Conservation (phyloP, 2,888 invertebrate genomes). For the Iphiclides podalirius region DNA sequence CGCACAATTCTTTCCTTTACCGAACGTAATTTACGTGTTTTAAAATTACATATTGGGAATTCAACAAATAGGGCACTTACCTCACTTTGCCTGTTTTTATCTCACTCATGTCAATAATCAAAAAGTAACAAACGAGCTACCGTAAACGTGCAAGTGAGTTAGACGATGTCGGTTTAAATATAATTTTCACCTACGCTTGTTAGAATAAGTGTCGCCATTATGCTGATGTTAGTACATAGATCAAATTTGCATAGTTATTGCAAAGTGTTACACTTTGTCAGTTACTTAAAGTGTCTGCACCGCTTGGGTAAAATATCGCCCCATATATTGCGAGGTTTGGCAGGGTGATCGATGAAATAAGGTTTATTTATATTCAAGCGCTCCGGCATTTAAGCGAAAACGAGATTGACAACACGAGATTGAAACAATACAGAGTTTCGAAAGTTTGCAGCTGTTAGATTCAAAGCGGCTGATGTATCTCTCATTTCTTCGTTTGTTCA, state of each 20-base stretch:
- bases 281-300: constrained; percentile 20
- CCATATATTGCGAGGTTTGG: constrained; percentile 21
- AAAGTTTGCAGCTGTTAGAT: constrained; percentile 14
- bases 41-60: no score
- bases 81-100: no score
- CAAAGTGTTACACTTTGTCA: constrained; percentile 23
- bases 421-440: constrained; percentile 22
- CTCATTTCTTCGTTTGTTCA: constrained; percentile 5
- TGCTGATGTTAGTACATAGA: constrained; percentile 17
- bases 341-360: constrained; percentile 23
- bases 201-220: constrained; percentile 15
- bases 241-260: constrained; percentile 22
- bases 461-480: constrained; percentile 12
- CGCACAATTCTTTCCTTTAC: no score
- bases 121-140: no score
- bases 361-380: constrained; percentile 20
- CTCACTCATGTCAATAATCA: no score
- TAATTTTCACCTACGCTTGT: constrained; percentile 11
- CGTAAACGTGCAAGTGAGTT: background rate
- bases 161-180: background rate
- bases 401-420: constrained; percentile 22
- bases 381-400: constrained; percentile 19
- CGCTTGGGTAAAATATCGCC: constrained; percentile 19
- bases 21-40: no score
- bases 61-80: no score